Base-by-base conservation (phyloP, 92 coral and sea anemone species). In the Plumapathes pennacea region DNA sequence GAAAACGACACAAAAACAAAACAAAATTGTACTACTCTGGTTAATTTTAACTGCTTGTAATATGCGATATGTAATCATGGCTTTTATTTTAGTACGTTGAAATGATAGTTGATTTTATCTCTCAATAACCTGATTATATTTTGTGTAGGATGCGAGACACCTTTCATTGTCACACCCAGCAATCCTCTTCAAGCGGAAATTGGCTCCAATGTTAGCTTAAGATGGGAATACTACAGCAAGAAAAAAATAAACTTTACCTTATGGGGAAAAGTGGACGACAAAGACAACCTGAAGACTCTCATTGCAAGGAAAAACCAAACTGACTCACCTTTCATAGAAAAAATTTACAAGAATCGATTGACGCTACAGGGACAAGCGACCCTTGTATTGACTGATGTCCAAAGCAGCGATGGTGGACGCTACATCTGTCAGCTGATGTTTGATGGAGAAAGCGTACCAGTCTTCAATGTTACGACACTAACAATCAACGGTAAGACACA, bases 401-500 rank as follows among this genome's bases (percentile, higher is more conserved):
- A 53, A 49, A 9, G 9, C 25, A 57, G 52, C 54, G 88, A 82
- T 51, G 38, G 60, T 12, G 73, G 78, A 2, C 60, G 64, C 19
- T 82, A 74, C 42, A 83, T 82, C 12, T 75, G 83, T 20, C 48
- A 60, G 62, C 25, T 82, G 44, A 74, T 38, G 32, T 82, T 82
- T 36, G 28, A 66, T 15, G 82, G 88, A 14, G 78, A 46, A 11
- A n/a, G 34, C 4, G 40, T 23, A 17, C 51, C 60, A 10, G 30
- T 82, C 9, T 34, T 14, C 9, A 68, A 75, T 40, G 48, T 45
- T 41, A 75, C 83, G 30, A 44, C 33, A 8, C 27, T 77, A 38
- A 33, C 59, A 14, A 78, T 77, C 3, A 28, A 50, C 17, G 73
- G 73, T 41, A 34, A 34, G n/a, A 8, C 39, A 39, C 41, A 22